A percentile compares a stretch with the other conserved stretches of the same genome.
These are phyloP conservation scores for Rhombomys opimus DNA, from an alignment of 2,113 vertebrate genomes.

Conservation along the genomic window DNA sequence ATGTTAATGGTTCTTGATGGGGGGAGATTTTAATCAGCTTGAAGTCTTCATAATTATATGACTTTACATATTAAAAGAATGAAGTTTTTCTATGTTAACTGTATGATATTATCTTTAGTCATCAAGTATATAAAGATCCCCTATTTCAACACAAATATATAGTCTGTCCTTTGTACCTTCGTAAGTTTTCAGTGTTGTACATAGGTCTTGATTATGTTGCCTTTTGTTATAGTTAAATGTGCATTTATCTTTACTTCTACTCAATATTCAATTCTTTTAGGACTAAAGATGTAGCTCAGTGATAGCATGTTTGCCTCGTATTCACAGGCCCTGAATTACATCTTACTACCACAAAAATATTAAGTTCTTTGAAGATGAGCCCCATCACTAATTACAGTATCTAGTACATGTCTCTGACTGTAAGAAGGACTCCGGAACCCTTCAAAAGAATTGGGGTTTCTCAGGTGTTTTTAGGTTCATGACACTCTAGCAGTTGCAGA, in stretches of 20 bases:
- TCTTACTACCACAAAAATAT: not conserved
- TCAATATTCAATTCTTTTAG: slow-evolving; percentile 47
- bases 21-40: slow-evolving; percentile 8
- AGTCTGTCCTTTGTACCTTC: slow-evolving; percentile 22
- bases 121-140: slow-evolving; percentile 46
- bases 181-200: slow-evolving; percentile 3
- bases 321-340: not conserved
- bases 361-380: slow-evolving; percentile 50
- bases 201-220: slow-evolving; percentile 8
- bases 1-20: slow-evolving; percentile 50
- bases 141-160: not conserved
- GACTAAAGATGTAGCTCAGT: not conserved
- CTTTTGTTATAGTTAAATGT: slow-evolving; percentile 45
- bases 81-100: slow-evolving; percentile 61
- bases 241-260: slow-evolving; percentile 45
- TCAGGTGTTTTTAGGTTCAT: slow-evolving; percentile 10
- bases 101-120: slow-evolving; percentile 55
- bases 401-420: slow-evolving; percentile 33
- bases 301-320: not conserved
- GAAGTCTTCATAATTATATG: slow-evolving; percentile 39
- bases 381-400: slow-evolving; percentile 29
- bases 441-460: slow-evolving; percentile 47
- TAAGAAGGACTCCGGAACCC: slow-evolving; percentile 22
- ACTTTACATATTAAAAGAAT: slow-evolving; percentile 40
- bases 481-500: slow-evolving; percentile 41